Evolutionary conservation across 1,140 invertebrate species (phyloP), one percentile per base, ranked within the genome.

Genomic region (Orchestia grillus): DNA sequence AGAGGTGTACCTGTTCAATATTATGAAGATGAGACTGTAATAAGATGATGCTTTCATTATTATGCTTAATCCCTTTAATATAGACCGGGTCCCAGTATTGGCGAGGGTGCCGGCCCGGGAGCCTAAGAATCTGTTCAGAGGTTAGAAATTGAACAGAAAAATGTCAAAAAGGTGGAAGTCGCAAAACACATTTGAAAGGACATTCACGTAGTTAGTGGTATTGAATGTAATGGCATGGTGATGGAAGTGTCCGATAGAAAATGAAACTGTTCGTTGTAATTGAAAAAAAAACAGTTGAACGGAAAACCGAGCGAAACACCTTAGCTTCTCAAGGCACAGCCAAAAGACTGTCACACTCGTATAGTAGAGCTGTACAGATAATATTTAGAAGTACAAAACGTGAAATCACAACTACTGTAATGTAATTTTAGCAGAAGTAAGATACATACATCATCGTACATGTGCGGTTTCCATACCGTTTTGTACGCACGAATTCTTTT

Each of bases 21-120:
- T 77, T 77, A 77, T 15, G 62, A 15, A 77, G 62, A 77, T 77
- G 62, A 77, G 62, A 77, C 62, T 36, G 62, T 77, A 77, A 77
- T 77, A 77, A 36, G 62, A 77, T 77, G 62, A 77, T 77, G 62
- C 62, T 77, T 77, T 77, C 62, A 77, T 77, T 77, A 77, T 77
- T 23, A 77, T 36, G 28, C 1, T 28, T 77, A 77, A 77, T 77
- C 62, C 62, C 62, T 77, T 77, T 77, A 77, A 19, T 77, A 77
- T 77, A 77, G 62, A 77, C 62, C 62, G 62, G 62, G 62, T 28
- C 62, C 11, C 62, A 77, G 62, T 77, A 77, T 77, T 77, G 62
- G 62, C 36, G 15, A 77, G 62, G 62, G 62, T 77, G 62, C 62
- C 28, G 62, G 62, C 62, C 62, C 28, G 28, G 28, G 28, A 77